These are phyloP conservation scores for Carcina quercana DNA, from an alignment of 2,888 invertebrate genomes.

Conservation along the genomic window DNA sequence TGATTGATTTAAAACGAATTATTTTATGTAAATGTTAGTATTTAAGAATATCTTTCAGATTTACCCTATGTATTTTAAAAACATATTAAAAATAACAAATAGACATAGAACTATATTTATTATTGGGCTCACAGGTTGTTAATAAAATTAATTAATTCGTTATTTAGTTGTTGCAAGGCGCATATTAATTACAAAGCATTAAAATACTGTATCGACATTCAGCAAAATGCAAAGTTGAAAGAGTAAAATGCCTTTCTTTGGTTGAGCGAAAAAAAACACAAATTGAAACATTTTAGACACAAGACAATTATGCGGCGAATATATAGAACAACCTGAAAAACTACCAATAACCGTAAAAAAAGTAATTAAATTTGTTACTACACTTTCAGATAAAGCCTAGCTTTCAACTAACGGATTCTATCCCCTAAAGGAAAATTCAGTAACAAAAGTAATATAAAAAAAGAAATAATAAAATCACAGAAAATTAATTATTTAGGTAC, in stretches of 20 bases:
- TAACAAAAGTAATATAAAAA: conserved; percentile 42
- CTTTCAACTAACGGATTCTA: conserved; percentile 54
- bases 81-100: conserved; percentile 2
- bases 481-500: conserved; percentile 52
- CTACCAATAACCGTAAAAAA: conserved; percentile 24
- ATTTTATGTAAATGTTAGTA: background rate
- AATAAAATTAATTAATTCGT: conserved; percentile 3
- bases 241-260: conserved; percentile 48
- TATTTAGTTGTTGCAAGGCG: conserved; percentile 24
- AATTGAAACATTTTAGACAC: background rate
- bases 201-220: conserved; percentile 18
- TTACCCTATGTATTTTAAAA: background rate
- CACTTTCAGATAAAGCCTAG: conserved; percentile 34
- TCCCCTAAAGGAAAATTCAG: conserved; percentile 47
- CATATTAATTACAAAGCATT: conserved; percentile 43
- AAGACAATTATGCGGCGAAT: background rate
- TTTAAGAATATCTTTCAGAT: background rate
- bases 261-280: conserved; percentile 30
- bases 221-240: conserved; percentile 20
- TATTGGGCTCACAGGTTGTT: conserved; percentile 29
- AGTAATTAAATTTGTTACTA: conserved; percentile 13
- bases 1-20: conserved; percentile 16
- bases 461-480: conserved; percentile 59
- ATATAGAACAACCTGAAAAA: conserved; percentile 26
- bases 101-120: conserved; percentile 2